Evolutionary conservation across 2,888 invertebrate genomes (phyloP).

Genomic region (Meiosimyza decipiens): DNA sequence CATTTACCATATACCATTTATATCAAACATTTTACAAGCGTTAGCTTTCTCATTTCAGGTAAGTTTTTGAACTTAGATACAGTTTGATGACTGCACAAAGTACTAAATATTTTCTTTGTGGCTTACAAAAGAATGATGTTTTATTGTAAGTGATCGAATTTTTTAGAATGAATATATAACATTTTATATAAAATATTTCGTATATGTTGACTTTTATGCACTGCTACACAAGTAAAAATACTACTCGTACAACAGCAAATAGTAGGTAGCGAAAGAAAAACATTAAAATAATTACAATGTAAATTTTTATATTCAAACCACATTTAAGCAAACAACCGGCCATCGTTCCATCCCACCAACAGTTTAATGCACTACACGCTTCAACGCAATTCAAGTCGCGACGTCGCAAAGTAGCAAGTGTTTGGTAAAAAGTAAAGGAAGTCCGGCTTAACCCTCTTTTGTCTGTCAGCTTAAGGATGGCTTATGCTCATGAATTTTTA

Average conservation of each 20-base stretch:
- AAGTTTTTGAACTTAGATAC: slow-evolving; percentile 25
- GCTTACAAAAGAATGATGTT: too few species aligned
- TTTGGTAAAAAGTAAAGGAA: not conserved
- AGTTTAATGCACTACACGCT: slow-evolving; percentile 40
- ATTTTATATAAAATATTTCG: not conserved
- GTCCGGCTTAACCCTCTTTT: slow-evolving; percentile 1
- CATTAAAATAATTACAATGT: slow-evolving; percentile 30
- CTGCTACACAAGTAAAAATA: slow-evolving; percentile 1
- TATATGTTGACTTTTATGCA: slow-evolving; percentile 27
- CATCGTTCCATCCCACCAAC: not conserved
- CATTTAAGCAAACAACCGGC: not conserved
- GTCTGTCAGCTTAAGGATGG: not conserved
- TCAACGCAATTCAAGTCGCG: slow-evolving; percentile 30
- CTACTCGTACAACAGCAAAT: not conserved
- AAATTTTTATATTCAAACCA: slow-evolving; percentile 30
- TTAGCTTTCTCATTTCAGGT: slow-evolving; percentile 25
- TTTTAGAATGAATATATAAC: not conserved
- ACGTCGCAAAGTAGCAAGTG: slow-evolving; percentile 16
- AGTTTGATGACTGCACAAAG: not conserved
- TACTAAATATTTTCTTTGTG: not conserved
- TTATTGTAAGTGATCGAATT: not conserved
- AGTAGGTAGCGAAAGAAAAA: slow-evolving; percentile 4
- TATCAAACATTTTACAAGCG: too few species aligned
- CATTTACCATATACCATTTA: too few species aligned
- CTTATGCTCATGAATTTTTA: not conserved